Conservation (phyloP, 2,113 vertebrate species). For the Neoarius graeffei region DNA sequence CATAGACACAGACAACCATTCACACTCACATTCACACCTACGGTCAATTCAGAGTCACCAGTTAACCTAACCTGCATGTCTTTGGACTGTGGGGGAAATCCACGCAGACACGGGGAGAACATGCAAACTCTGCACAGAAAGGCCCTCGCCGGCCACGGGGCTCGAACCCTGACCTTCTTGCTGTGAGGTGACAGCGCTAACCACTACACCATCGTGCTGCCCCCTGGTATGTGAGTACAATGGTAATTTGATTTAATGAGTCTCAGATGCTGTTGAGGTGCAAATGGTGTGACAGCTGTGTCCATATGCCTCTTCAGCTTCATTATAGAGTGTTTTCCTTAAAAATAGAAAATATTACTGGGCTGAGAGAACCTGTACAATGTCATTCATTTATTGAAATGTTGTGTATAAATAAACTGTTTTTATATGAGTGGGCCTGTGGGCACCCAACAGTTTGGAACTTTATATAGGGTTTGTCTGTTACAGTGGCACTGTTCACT, state of each 20-base stretch:
- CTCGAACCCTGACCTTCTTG: too few species aligned
- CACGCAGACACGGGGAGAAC: too few species aligned
- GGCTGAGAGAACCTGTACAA: neutral
- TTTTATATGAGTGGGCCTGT: neutral
- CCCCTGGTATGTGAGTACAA: neutral
- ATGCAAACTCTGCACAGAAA: too few species aligned
- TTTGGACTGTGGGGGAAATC: too few species aligned
- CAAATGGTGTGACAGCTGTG: neutral
- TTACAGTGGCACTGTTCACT: neutral
- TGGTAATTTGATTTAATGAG: slow-evolving; percentile 10
- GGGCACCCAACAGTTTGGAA: neutral
- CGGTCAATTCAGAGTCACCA: too few species aligned
- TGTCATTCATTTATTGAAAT: too few species aligned
- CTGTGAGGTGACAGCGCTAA: too few species aligned
- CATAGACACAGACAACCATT: too few species aligned
- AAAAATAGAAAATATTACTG: neutral
- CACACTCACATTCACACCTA: too few species aligned
- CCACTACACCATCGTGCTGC: too few species aligned
- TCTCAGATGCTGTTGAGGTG: neutral
- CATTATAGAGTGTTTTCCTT: neutral
- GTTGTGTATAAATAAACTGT: neutral
- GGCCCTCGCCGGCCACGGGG: too few species aligned
- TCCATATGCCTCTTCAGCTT: neutral
- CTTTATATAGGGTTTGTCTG: neutral
- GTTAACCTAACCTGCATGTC: too few species aligned